Conservation (phyloP, 2,888 invertebrate genomes). For the Parnassius glacialis region DNA sequence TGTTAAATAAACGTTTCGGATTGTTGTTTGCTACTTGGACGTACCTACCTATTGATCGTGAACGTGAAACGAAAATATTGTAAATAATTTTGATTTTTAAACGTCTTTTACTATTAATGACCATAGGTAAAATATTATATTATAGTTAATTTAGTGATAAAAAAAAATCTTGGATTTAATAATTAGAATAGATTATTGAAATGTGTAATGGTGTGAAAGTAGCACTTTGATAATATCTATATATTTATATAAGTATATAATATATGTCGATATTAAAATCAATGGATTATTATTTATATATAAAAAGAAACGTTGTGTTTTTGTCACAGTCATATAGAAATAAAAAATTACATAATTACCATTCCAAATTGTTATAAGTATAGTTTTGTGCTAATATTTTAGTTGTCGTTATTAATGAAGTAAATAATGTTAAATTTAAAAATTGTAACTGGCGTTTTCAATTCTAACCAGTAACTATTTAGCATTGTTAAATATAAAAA, state of each 20-base stretch:
- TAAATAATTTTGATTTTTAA: background rate
- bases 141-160: conserved; percentile 42
- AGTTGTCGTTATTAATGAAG: background rate
- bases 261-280: conserved; percentile 8
- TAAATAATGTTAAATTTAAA: background rate
- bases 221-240: conserved; percentile 49
- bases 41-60: too few species aligned
- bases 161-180: conserved; percentile 48
- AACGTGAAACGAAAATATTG: too few species aligned
- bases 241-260: conserved; percentile 33
- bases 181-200: conserved; percentile 38
- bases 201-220: conserved; percentile 49
- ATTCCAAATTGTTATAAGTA: conserved; percentile 17
- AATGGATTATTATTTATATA: conserved; percentile 4
- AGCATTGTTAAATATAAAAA: conserved; percentile 21
- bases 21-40: too few species aligned
- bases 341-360: background rate
- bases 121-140: conserved; percentile 15
- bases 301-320: background rate
- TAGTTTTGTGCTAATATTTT: conserved; percentile 12
- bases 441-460: background rate
- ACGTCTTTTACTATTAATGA: conserved; percentile 7
- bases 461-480: conserved; percentile 1
- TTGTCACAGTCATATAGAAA: background rate
- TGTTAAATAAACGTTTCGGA: too few species aligned